Evolutionary conservation across 2,888 invertebrate species (phyloP), one percentile per base, ranked within the genome.

Genomic region (Nipponacmea schrenckii): DNA sequence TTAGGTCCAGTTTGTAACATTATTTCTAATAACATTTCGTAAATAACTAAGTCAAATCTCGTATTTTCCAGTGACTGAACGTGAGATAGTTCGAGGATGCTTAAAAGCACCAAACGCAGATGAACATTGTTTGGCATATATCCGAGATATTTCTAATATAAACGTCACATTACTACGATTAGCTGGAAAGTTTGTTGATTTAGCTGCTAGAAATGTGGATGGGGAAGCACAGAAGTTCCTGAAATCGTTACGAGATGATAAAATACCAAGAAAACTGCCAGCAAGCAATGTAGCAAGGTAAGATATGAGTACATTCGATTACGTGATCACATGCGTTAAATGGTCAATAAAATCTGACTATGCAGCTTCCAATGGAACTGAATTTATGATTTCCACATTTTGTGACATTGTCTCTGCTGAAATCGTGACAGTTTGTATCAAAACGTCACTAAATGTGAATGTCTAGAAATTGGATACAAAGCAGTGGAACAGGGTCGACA

Each of bases 41-140:
- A 39, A 39, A 2, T 39, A 39, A 39, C 39, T 8, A 10, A 39
- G 4, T 10, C 39, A 39, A 39, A 8, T 8, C 31, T 39, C 1
- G 8, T 39, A 8, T 8, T 56, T 78, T 74, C 45, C 89, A 97
- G 98, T 98, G 31, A 99, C 98, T 1, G 98, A 98, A 90, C 91
- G 98, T 64, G 98, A 99, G 90, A 97, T 99, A 0, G 97, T 97
- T 80, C 96, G 97, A 84, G 98, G 98, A 0, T 92, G 98, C 7
- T 90, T 99, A 24, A 95, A 94, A 84, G 97, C 97, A 0, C 95
- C 94, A 85, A 96, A 97, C 86, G 96, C 96, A 0, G 95, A 96
- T 87, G 97, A 97, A 85, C 97, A 98, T 89, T 96, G 97, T 83
- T 90, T 98, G 63, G 97, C 97, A 0, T 98, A 98, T 89, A 86